Conservation (phyloP, 92 coral and sea anemone genomes). For the Hydrozoanthus gracilis region DNA sequence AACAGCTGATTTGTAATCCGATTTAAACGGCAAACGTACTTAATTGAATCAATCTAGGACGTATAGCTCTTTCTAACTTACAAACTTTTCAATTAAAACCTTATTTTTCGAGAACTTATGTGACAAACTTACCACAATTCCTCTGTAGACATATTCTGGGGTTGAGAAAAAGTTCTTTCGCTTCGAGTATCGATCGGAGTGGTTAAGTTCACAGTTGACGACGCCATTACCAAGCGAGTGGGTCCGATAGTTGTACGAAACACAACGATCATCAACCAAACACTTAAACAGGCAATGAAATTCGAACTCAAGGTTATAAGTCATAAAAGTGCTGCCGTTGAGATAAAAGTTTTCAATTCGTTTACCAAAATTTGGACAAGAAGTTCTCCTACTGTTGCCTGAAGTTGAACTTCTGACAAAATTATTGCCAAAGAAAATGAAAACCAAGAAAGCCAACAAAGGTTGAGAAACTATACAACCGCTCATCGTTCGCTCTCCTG, state of each 20-base stretch:
- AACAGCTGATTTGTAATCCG: too few relatives aligned
- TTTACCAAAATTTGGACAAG: conserved; percentile 1
- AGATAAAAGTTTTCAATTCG: neutral
- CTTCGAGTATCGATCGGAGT: neutral
- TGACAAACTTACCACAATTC: neutral
- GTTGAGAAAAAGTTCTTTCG: neutral
- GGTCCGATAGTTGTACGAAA: conserved; percentile 7
- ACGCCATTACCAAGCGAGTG: neutral
- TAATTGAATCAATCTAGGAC: too few relatives aligned
- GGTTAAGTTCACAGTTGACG: neutral
- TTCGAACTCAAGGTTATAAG: neutral
- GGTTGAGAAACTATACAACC: too few relatives aligned
- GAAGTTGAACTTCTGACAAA: neutral
- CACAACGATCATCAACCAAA: neutral
- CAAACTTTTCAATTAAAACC: too few relatives aligned
- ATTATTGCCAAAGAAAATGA: too few relatives aligned
- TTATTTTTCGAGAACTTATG: too few relatives aligned
- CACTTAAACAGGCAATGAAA: neutral
- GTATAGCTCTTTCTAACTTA: too few relatives aligned
- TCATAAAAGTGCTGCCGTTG: neutral
- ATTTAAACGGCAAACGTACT: too few relatives aligned
- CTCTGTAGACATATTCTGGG: neutral
- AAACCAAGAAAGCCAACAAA: too few relatives aligned
- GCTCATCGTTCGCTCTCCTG: too few relatives aligned
- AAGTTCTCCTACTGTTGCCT: neutral